phyloP scores from a whole-genome alignment of 2,113 vertebrate genomes.

The Tiliqua scincoides region DNA sequence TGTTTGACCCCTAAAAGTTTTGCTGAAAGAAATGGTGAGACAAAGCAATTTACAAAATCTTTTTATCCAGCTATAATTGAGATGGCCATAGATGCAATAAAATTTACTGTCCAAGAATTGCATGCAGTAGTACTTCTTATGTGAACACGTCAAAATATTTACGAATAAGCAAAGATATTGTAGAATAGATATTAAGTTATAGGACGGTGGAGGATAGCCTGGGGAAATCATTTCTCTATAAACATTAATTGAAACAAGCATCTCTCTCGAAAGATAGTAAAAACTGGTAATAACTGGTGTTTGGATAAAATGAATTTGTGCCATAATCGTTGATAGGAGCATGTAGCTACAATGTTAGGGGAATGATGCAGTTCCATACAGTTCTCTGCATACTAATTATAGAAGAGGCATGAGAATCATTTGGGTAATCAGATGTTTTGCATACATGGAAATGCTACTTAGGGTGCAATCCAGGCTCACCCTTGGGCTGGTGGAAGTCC shows the following conservation, averaged over 20 bases:
- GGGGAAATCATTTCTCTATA: neutral
- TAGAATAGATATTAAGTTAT: neutral
- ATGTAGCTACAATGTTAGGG: neutral
- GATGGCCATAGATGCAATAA: neutral
- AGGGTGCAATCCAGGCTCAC: no score
- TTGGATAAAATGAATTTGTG: neutral
- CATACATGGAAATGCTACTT: no score
- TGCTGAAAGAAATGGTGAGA: neutral
- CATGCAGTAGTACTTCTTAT: neutral
- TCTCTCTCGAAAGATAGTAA: neutral
- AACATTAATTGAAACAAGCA: slow-evolving; percentile 2
- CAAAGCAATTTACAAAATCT: neutral
- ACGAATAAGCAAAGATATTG: slow-evolving; percentile 3
- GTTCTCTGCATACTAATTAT: neutral
- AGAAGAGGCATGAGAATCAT: neutral
- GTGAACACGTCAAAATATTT: neutral
- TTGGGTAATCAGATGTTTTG: neutral
- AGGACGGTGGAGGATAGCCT: slow-evolving; percentile 5
- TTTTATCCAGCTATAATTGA: neutral
- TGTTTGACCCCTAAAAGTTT: neutral
- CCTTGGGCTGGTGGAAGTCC: no score
- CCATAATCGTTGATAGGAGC: neutral
- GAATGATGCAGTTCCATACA: neutral
- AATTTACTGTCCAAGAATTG: neutral
- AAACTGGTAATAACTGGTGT: neutral